phyloP scores from a whole-genome alignment of 2,113 vertebrate genomes.

The Climacteris rufus region DNA sequence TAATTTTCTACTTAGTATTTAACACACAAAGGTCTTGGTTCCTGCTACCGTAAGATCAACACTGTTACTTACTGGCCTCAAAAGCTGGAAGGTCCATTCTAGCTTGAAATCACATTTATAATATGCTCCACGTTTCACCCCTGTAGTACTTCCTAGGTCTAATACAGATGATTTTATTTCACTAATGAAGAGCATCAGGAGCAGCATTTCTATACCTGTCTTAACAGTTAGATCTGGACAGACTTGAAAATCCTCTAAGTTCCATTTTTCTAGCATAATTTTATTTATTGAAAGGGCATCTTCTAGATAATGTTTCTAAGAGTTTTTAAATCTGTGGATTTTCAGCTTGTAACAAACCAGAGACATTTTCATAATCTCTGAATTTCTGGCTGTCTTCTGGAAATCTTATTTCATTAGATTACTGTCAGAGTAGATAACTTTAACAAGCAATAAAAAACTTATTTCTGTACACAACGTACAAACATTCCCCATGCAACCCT shows the following conservation, averaged over 20 bases:
- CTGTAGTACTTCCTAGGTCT: not conserved
- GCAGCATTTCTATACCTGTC: not conserved
- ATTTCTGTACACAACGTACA: not conserved
- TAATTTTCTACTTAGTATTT: not conserved
- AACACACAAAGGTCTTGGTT: not conserved
- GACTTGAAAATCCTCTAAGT: not conserved
- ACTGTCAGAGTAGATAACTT: not conserved
- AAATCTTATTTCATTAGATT: not conserved
- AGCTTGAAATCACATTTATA: not conserved
- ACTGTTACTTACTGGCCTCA: not conserved
- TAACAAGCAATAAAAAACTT: not conserved
- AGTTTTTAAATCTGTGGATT: not conserved
- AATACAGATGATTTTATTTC: not conserved
- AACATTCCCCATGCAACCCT: conserved; percentile 24
- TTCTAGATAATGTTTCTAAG: not conserved
- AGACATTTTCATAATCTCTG: not conserved
- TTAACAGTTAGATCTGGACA: not conserved
- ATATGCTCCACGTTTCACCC: not conserved
- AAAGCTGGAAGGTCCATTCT: not conserved
- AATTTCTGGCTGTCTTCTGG: not conserved
- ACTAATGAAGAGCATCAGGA: not conserved
- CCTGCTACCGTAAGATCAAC: not conserved
- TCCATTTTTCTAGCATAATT: not conserved
- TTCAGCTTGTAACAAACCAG: not conserved
- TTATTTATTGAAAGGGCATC: not conserved